Evolutionary conservation across 2,797 vertebrate genomes (phyloP), one percentile per base, ranked within the genome.

Genomic region (Tachyglossus aculeatus): DNA sequence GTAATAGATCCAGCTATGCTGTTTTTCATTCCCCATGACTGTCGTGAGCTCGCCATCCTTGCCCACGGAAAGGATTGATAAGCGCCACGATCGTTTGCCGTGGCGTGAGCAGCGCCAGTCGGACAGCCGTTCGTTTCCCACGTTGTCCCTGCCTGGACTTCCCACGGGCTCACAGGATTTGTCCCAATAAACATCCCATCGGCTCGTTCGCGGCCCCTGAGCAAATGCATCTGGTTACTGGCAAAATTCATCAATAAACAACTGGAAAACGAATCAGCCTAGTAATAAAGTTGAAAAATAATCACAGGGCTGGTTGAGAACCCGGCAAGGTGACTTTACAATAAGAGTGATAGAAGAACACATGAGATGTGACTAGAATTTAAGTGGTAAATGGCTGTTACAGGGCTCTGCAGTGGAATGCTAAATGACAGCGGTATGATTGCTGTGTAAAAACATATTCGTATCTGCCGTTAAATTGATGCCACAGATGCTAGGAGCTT

Each of bases 241-340:
- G 37, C 60, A 58, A 60, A 84, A 78, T 68, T 85, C 33, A 75
- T 29, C 7, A 80, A 71, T 79, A 67, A 69, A 62, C 61, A 69
- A 78, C 74, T 1, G 27, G 72, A 60, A 84, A 83, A 69, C 68
- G 87, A 78, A 81, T 76, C 67, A 80, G 74, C 14, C 24, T 62
- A 62, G 41, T 47, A 74, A 74, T 71, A 75, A 74, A 80, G 51
- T 36, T 74, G 81, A 88, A 85, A 83, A 80, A 36, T 66, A 67
- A 77, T 76, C 55, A 19, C 31, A 73, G 75, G 43, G 21, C 80
- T 34, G 1, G 29, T 37, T n/a, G 77, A 63, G 41, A 65, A 74
- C 70, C 50, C 36, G 59, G 37, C 86, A 93, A 91, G 88, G 88
- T 88, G 89, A 91, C 84, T 87, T 89, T 82, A 80, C 24, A 78